A percentile compares a stretch with the other conserved stretches of the same genome.
phyloP scores from a whole-genome alignment of 2,113 vertebrate genomes.

The Malurus alboscapulatus region DNA sequence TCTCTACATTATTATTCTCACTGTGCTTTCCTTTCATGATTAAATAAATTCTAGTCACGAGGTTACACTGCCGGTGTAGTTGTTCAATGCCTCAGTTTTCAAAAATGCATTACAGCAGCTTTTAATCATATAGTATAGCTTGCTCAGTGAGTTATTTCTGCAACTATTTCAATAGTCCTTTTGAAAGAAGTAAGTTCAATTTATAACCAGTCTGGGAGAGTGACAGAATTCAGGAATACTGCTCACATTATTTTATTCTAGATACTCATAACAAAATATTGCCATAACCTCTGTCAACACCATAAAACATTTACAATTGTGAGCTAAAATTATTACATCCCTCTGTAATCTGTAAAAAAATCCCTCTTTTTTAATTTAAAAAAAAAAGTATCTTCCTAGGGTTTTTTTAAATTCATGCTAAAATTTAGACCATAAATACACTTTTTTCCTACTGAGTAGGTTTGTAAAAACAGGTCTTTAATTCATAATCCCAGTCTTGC shows the following conservation, averaged over 20 bases:
- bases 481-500: not conserved
- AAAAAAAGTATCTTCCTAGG: not conserved
- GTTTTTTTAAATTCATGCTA: not conserved
- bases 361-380: too few species aligned
- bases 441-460: not conserved
- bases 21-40: not conserved
- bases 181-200: not conserved
- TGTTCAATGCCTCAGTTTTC: not conserved
- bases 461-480: not conserved
- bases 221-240: not conserved
- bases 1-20: not conserved
- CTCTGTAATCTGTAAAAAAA: too few species aligned
- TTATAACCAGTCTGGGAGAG: not conserved
- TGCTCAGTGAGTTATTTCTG: not conserved
- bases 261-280: not conserved
- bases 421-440: not conserved
- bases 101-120: not conserved
- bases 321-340: not conserved
- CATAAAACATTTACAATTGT: not conserved
- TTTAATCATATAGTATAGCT: not conserved
- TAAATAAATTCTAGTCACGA: slow-evolving; percentile 1
- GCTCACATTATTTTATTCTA: not conserved
- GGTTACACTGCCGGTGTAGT: not conserved
- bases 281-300: not conserved
- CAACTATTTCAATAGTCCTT: not conserved